A percentile compares a stretch with the other conserved stretches of the same genome.
Evolutionary conservation across 2,888 invertebrate genomes (phyloP).

Genomic region (Disparrhopalites patrizii): DNA sequence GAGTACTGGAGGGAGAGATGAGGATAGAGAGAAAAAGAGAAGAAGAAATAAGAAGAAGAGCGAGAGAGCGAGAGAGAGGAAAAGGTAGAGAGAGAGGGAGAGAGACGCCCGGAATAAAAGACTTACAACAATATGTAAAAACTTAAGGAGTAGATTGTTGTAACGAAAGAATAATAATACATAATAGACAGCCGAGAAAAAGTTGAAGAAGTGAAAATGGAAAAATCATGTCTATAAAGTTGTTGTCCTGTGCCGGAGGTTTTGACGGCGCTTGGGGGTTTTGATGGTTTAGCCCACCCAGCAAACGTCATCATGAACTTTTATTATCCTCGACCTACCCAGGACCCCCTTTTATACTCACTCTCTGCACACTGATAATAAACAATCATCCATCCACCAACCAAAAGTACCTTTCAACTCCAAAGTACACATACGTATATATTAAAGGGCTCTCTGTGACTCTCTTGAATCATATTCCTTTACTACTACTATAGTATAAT

Average conservation of each 20-base stretch:
- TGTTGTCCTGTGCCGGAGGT: slow-evolving; percentile 24
- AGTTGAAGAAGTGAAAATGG: slow-evolving; percentile 28
- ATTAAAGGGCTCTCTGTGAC: not conserved
- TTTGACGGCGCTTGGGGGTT: slow-evolving; percentile 28
- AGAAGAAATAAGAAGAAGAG: not conserved
- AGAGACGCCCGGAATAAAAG: too few relatives aligned
- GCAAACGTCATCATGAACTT: slow-evolving; percentile 33
- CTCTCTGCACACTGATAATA: slow-evolving; percentile 12
- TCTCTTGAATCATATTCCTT: not conserved
- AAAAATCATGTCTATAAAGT: slow-evolving; percentile 30
- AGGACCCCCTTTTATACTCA: slow-evolving; percentile 20
- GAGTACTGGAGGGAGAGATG: not conserved
- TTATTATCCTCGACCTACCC: slow-evolving; percentile 28
- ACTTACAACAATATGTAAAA: too few relatives aligned
- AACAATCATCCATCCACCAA: slow-evolving; percentile 20
- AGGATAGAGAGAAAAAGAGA: not conserved
- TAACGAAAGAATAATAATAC: slow-evolving; percentile 10
- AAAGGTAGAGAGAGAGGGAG: not conserved
- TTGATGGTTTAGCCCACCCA: slow-evolving; percentile 32
- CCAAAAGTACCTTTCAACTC: too few relatives aligned
- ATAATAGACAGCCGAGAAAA: slow-evolving; percentile 1
- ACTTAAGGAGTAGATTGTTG: not conserved
- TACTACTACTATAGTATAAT: too few relatives aligned
- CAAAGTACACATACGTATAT: slow-evolving; percentile 4
- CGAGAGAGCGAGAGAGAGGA: not conserved